Evolutionary conservation across 2,888 invertebrate genomes (phyloP).

Genomic region (Xestia sexstrigata): DNA sequence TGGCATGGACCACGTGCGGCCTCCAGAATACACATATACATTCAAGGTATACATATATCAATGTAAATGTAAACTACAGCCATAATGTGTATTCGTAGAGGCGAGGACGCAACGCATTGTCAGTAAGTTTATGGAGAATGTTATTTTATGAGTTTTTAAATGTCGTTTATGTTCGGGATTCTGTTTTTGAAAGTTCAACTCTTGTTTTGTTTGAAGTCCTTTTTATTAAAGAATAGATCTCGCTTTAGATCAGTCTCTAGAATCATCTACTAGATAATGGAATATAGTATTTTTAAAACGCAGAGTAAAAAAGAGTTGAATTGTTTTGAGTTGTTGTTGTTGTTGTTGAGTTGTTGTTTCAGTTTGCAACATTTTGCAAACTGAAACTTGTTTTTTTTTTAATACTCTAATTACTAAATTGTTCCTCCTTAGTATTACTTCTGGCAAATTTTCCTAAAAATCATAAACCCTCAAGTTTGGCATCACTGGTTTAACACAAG

Average conservation of each 20-base stretch:
- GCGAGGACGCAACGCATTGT: constrained; percentile 68
- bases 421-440: neutral
- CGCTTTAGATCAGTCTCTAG: too few relatives aligned
- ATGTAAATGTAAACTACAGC: constrained; percentile 54
- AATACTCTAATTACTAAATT: too few relatives aligned
- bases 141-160: constrained; percentile 72
- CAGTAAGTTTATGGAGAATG: constrained; percentile 67
- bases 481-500: neutral
- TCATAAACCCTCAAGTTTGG: neutral
- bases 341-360: too few relatives aligned
- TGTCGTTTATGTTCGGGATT: constrained; percentile 48
- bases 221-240: constrained; percentile 2
- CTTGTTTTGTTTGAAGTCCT: neutral
- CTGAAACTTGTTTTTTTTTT: neutral
- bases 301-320: too few relatives aligned
- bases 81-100: constrained; percentile 57
- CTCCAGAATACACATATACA: constrained; percentile 78
- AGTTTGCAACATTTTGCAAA: too few relatives aligned
- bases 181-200: constrained; percentile 17
- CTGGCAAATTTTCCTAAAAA: neutral
- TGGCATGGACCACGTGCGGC: constrained; percentile 88
- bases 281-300: neutral
- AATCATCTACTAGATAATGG: neutral
- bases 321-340: too few relatives aligned
- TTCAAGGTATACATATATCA: constrained; percentile 55